Evolutionary conservation across 2,797 vertebrate genomes (phyloP).

Genomic region (Orestias chungarensis): DNA sequence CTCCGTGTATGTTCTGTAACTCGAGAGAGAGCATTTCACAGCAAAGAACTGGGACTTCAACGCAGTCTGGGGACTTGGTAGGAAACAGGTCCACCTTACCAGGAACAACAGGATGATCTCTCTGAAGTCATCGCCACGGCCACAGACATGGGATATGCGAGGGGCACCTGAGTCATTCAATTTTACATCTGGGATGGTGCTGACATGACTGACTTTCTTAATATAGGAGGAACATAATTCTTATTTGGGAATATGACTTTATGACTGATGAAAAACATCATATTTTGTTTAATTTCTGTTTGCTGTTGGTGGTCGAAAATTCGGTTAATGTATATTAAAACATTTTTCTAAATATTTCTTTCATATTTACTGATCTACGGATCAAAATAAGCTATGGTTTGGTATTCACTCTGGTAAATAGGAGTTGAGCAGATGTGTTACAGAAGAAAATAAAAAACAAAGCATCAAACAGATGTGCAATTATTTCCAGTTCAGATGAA

Average conservation of each 20-base stretch:
- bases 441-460: not conserved
- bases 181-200: slow-evolving; percentile 36
- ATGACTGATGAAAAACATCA: not conserved
- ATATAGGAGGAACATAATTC: slow-evolving; percentile 42
- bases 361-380: not conserved
- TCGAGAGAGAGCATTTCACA: slow-evolving; percentile 55
- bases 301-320: not conserved
- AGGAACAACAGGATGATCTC: slow-evolving; percentile 67
- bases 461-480: not conserved
- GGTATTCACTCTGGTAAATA: not conserved
- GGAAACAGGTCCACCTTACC: slow-evolving; percentile 71
- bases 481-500: not conserved
- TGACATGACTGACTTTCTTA: slow-evolving; percentile 45
- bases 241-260: slow-evolving; percentile 17
- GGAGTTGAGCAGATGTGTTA: not conserved
- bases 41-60: slow-evolving; percentile 31
- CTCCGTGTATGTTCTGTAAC: slow-evolving; percentile 73
- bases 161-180: slow-evolving; percentile 44
- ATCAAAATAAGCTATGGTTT: not conserved
- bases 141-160: slow-evolving; percentile 48
- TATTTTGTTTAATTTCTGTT: not conserved
- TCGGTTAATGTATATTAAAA: not conserved
- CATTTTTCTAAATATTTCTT: not conserved
- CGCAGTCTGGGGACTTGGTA: too few relatives aligned
- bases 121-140: slow-evolving; percentile 49